Percentiles rank a stretch among this genome's conserved stretches.
Evolutionary conservation across 1,140 invertebrate genomes (phyloP).

Genomic region (Tetramorium parvispinum): DNA sequence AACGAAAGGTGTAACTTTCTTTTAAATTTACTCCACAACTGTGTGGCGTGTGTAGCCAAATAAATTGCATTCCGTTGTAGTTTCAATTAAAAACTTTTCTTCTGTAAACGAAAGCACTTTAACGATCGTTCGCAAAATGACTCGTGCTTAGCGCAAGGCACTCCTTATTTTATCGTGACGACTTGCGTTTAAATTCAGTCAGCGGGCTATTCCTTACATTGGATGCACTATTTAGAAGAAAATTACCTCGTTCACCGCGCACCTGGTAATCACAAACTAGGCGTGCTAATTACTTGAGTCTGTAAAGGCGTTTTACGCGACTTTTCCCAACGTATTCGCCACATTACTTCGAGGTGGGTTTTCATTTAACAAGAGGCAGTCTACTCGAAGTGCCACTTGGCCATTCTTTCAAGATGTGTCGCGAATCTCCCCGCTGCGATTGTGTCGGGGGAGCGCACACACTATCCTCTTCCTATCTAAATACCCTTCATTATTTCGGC

Average conservation of each 20-base stretch:
- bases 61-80: slow-evolving; percentile 27
- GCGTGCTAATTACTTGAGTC: slow-evolving; percentile 27
- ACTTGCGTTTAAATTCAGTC: slow-evolving; percentile 20
- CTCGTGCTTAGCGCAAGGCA: not conserved
- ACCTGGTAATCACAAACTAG: slow-evolving; percentile 23
- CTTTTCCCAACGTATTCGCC: not conserved
- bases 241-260: not conserved
- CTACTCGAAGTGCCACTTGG: not conserved
- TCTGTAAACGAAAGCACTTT: not conserved
- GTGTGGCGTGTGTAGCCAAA: not conserved
- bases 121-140: slow-evolving; percentile 38
- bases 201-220: not conserved
- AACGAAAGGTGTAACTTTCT: not conserved
- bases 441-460: not conserved
- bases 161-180: slow-evolving; percentile 6
- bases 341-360: slow-evolving; percentile 29
- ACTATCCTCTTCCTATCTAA: slow-evolving; percentile 26
- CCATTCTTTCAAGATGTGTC: slow-evolving; percentile 8
- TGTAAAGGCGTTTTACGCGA: not conserved
- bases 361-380: slow-evolving; percentile 16
- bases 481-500: slow-evolving; percentile 35
- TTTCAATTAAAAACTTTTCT: slow-evolving; percentile 47
- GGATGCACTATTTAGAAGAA: slow-evolving; percentile 28
- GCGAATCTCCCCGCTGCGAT: not conserved
- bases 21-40: not conserved